A percentile compares a stretch with the other conserved stretches of the same genome.
phyloP scores from a whole-genome alignment of 2,113 vertebrate genomes.

The Eclectus roratus region DNA sequence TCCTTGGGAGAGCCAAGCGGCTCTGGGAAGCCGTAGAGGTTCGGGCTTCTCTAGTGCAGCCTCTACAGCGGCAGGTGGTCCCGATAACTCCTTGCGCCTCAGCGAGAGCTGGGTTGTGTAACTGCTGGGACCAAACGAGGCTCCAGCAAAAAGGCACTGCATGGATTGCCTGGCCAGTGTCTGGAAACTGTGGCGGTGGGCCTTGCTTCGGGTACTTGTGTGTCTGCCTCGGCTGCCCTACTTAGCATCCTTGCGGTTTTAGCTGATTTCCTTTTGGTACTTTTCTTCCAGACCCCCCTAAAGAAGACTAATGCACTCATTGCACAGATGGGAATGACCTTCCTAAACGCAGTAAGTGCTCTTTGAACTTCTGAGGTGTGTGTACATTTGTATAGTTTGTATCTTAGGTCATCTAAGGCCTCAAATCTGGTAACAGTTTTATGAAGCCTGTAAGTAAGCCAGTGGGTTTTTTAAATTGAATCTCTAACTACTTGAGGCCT shows the following conservation, averaged over 20 bases:
- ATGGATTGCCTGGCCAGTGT: neutral
- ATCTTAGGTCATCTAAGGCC: neutral
- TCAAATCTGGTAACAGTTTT: neutral
- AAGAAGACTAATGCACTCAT: conserved; percentile 90
- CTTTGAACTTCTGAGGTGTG: neutral
- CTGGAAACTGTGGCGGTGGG: neutral
- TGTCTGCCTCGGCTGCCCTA: rapidly evolving
- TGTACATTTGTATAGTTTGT: rapidly evolving
- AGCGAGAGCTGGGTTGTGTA: neutral
- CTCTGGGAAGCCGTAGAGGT: neutral
- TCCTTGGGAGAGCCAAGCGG: rapidly evolving
- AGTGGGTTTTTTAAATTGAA: rapidly evolving
- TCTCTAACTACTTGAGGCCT: neutral
- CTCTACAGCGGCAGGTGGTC: neutral
- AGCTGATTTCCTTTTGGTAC: neutral
- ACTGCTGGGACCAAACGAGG: rapidly evolving
- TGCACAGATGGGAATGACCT: conserved; percentile 88
- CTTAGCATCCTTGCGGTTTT: rapidly evolving
- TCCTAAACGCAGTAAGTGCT: conserved; percentile 86
- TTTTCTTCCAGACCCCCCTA: conserved; percentile 83
- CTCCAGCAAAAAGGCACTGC: neutral
- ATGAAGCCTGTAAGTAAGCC: rapidly evolving
- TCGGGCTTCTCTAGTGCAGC: neutral
- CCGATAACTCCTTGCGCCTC: rapidly evolving
- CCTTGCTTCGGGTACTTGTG: rapidly evolving